Conservation (phyloP, 2,113 vertebrate genomes). For the Cervus canadensis region DNA sequence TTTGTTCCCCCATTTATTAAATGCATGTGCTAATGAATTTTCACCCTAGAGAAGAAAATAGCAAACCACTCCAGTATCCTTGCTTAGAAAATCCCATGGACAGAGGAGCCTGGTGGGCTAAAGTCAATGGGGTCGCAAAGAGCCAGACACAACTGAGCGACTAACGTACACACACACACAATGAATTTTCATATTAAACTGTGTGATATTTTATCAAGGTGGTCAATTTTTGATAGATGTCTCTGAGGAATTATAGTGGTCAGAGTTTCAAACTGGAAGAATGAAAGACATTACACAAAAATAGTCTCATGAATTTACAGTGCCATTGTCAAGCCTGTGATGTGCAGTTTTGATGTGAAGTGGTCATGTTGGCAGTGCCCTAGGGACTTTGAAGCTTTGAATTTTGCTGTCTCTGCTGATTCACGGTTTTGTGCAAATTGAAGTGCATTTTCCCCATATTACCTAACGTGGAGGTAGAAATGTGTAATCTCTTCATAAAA, state of each 20-base stretch:
- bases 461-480: not conserved
- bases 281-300: not conserved
- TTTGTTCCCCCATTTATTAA: not conserved
- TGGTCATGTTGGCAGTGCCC: not conserved
- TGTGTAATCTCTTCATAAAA: not conserved
- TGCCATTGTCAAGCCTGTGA: not conserved
- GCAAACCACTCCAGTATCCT: not conserved
- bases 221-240: not conserved
- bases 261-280: not conserved
- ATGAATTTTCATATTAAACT: not conserved
- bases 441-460: not conserved
- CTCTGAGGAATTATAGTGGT: not conserved
- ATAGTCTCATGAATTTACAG: not conserved
- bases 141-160: not conserved
- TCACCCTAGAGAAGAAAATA: not conserved
- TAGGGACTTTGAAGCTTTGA: not conserved
- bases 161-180: not conserved
- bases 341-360: not conserved
- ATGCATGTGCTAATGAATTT: not conserved
- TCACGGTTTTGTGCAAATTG: not conserved
- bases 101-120: not conserved
- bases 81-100: not conserved
- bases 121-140: not conserved
- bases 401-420: not conserved
- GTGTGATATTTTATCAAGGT: not conserved